Evolutionary conservation across 2,113 vertebrate species (phyloP), one percentile per base, ranked within the genome.

Genomic region (Loxodonta africana): DNA sequence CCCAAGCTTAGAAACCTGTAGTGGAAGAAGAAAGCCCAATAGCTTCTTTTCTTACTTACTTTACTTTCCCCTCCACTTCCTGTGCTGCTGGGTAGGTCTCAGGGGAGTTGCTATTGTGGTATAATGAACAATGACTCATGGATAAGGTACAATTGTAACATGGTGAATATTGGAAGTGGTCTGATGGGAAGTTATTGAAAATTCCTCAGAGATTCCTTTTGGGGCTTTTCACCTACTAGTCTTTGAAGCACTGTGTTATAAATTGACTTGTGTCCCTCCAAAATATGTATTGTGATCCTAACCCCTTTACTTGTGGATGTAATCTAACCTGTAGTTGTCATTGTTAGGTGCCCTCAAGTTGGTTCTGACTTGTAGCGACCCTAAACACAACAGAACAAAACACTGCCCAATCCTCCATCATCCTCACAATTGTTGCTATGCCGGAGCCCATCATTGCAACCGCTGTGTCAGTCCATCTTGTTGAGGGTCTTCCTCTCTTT

Each of bases 31-130:
- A 77, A 3, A 67, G 12, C 14, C 30, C 2, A 51, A 1, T 5
- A 5, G 2, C 18, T 78, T 76, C 6, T 1, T 60, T 18, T 73
- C 1, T 1, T 57, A 48, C 23, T 65, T 18, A 2, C 5, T 14
- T 78, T 33, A 23, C 25, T 5, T 53, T 53, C 6, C 2, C 17
- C 37, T 77, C 51, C 91, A 26, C n/a, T 83, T 12, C 23, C 6
- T n/a, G 6, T 7, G 0, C 9, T 62, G 26, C 10, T 9, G 4
- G 6, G 6, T 17, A 62, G 33, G 20, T 7, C 18, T 3, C 62
- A 78, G 12, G 5, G 12, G 57, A 57, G 1, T 23, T 28, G 23
- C 41, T 18, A 6, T 12, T 33, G 0, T 65, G 8, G 26, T 65
- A 26, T 7, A 57, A 10, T 20, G 4, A 60, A 14, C 4, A 17